phyloP scores from a whole-genome alignment of 2,113 vertebrate genomes.

The Fregata magnificens region DNA sequence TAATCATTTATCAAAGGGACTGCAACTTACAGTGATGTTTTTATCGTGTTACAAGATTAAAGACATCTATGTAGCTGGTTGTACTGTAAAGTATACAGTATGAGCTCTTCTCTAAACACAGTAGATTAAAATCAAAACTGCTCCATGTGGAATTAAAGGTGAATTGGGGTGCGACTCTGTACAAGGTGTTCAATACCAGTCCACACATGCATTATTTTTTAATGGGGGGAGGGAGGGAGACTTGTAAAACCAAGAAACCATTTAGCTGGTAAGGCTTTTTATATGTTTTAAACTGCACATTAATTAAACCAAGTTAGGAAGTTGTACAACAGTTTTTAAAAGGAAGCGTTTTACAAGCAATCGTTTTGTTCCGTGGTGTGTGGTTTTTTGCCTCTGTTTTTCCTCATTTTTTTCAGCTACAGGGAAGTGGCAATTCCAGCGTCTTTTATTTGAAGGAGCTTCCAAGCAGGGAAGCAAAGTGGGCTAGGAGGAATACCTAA shows the following conservation, averaged over 20 bases:
- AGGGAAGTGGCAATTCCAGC: background rate
- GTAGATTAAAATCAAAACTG: constrained; percentile 61
- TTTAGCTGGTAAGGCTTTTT: constrained; percentile 60
- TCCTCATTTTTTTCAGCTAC: background rate
- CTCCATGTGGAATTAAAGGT: constrained; percentile 55
- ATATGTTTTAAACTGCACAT: constrained; percentile 53
- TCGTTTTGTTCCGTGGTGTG: background rate
- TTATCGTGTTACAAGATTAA: constrained; percentile 29
- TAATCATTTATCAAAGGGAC: constrained; percentile 57
- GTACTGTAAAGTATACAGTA: constrained; percentile 52
- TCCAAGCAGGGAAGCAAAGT: background rate
- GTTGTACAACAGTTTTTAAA: constrained; percentile 26
- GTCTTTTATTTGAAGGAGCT: background rate
- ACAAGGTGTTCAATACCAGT: background rate
- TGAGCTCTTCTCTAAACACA: constrained; percentile 51
- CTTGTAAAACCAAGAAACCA: background rate
- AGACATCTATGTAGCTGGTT: constrained; percentile 64
- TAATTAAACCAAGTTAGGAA: constrained; percentile 40
- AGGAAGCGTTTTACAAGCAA: constrained; percentile 18
- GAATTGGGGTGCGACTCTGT: background rate
- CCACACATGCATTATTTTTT: constrained; percentile 16
- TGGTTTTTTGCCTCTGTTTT: constrained; percentile 11
- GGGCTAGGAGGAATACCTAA: background rate
- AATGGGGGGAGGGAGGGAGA: background rate
- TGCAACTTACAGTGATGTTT: constrained; percentile 61